Evolutionary conservation across 1,140 invertebrate species (phyloP).

Genomic region (Ooceraea biroi): DNA sequence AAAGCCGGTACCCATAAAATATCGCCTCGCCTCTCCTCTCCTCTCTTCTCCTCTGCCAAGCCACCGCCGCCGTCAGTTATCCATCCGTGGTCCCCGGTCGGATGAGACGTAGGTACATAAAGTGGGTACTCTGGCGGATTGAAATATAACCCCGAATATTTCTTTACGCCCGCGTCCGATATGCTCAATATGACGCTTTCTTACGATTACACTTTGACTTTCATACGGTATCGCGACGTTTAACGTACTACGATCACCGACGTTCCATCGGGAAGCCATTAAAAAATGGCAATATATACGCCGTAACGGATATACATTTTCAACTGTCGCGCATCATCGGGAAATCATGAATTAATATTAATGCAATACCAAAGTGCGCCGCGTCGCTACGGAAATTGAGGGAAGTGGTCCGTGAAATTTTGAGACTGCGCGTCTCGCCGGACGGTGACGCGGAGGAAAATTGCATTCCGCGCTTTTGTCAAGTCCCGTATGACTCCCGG

Average conservation of each 20-base stretch:
- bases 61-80: slow-evolving; percentile 65
- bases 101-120: slow-evolving; percentile 67
- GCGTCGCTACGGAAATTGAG: slow-evolving; percentile 20
- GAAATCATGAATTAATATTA: slow-evolving; percentile 55
- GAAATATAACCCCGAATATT: slow-evolving; percentile 74
- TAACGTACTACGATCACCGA: slow-evolving; percentile 49
- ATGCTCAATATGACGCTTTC: slow-evolving; percentile 53
- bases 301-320: background rate
- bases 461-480: slow-evolving; percentile 50
- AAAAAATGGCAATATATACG: slow-evolving; percentile 34
- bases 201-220: slow-evolving; percentile 69
- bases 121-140: slow-evolving; percentile 69
- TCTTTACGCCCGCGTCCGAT: slow-evolving; percentile 67
- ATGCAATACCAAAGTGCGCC: background rate
- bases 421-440: background rate
- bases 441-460: slow-evolving; percentile 9
- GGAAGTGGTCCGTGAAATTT: slow-evolving; percentile 18
- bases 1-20: slow-evolving; percentile 69
- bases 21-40: slow-evolving; percentile 51
- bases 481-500: slow-evolving; percentile 3
- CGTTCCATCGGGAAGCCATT: slow-evolving; percentile 43
- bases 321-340: background rate
- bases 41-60: background rate
- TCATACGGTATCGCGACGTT: slow-evolving; percentile 33
- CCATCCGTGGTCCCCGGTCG: slow-evolving; percentile 68